Conservation (phyloP, 2,888 invertebrate species). For the Bombylius discolor region DNA sequence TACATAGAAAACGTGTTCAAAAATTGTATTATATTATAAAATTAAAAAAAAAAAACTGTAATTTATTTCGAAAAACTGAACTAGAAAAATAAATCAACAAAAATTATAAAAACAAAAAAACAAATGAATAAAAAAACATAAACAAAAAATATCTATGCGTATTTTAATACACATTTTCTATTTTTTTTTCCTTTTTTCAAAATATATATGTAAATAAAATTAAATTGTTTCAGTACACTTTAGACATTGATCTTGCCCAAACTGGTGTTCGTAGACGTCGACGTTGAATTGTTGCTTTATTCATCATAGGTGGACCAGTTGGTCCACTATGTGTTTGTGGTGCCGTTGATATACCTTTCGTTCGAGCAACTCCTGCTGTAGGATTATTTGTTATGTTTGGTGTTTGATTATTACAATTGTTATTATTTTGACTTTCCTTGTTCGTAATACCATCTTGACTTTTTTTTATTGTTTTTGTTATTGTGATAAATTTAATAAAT, state of each 20-base stretch:
- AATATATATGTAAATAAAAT: no score
- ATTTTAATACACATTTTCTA: no score
- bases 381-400: neutral
- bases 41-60: no score
- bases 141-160: no score
- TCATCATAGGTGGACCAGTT: slow-evolving; percentile 36
- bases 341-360: slow-evolving; percentile 37
- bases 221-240: slow-evolving; percentile 34
- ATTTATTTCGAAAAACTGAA: no score
- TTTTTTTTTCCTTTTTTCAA: no score
- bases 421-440: slow-evolving; percentile 2
- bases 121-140: no score
- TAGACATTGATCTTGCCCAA: slow-evolving; percentile 64
- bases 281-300: slow-evolving; percentile 48
- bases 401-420: slow-evolving; percentile 8
- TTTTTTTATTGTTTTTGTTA: neutral
- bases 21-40: no score
- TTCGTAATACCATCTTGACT: slow-evolving; percentile 14
- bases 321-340: slow-evolving; percentile 38
- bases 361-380: slow-evolving; percentile 26
- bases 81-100: no score
- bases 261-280: slow-evolving; percentile 68
- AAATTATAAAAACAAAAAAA: no score
- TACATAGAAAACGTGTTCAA: no score
- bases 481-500: neutral